Conservation (phyloP, 2,888 invertebrate genomes). For the Drosophila mulleri region DNA sequence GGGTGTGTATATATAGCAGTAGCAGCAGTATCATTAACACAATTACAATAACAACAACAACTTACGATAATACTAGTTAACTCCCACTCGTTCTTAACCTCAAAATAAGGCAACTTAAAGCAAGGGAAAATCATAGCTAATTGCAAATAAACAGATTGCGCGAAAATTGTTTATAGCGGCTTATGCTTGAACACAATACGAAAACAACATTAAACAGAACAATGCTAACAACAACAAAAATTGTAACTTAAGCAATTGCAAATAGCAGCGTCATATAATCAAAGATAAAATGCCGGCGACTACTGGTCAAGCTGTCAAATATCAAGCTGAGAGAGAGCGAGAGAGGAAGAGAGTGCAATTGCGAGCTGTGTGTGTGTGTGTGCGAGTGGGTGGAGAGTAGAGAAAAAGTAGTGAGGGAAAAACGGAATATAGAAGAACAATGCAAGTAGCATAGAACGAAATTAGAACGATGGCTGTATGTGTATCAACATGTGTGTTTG, state of each 20-base stretch:
- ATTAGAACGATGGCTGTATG: conserved; percentile 16
- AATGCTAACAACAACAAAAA: conserved; percentile 20
- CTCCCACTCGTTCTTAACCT: conserved; percentile 64
- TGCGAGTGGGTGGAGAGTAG: conserved; percentile 6
- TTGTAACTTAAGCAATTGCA: conserved; percentile 23
- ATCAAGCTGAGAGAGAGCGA: conserved; percentile 17
- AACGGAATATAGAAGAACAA: conserved; percentile 21
- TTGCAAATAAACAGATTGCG: background rate
- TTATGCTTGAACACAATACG: conserved; percentile 8
- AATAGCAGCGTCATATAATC: conserved; percentile 30
- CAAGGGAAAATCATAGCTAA: conserved; percentile 48
- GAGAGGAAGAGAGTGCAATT: conserved; percentile 8
- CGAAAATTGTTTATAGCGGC: background rate
- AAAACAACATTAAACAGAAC: conserved; percentile 18
- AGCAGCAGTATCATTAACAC: conserved; percentile 1
- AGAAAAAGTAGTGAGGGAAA: conserved; percentile 8
- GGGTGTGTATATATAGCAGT: conserved; percentile 14
- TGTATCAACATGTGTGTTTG: conserved; percentile 3
- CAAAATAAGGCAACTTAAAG: conserved; percentile 30
- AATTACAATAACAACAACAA: conserved; percentile 27
- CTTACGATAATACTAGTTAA: conserved; percentile 58
- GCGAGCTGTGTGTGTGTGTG: conserved; percentile 4
- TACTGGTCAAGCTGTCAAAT: conserved; percentile 27
- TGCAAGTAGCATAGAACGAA: conserved; percentile 31
- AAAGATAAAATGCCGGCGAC: conserved; percentile 45